phyloP scores from a whole-genome alignment of 2,888 invertebrate genomes.

The Hirtodrosophila cameraria region DNA sequence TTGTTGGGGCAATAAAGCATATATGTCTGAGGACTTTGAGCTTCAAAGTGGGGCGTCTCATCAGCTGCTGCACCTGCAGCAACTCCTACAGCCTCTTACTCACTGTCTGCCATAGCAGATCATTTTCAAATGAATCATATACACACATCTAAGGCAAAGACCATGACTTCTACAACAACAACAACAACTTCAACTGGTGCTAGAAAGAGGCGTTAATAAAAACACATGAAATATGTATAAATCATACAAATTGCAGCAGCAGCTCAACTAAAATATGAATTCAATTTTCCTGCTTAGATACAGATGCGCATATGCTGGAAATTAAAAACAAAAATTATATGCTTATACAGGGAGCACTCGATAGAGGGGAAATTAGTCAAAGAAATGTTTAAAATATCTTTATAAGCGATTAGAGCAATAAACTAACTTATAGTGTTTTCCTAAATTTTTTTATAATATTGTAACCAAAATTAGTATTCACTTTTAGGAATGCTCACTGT shows the following conservation, averaged over 20 bases:
- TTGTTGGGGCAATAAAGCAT: slow-evolving; percentile 42
- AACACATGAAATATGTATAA: slow-evolving; percentile 69
- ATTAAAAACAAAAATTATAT: background rate
- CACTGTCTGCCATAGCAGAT: slow-evolving; percentile 52
- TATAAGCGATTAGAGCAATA: too few species aligned
- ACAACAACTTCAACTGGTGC: slow-evolving; percentile 44
- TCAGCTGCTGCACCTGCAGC: slow-evolving; percentile 45
- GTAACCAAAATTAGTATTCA: too few species aligned
- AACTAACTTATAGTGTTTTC: too few species aligned
- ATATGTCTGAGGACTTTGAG: slow-evolving; percentile 32
- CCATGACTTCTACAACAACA: slow-evolving; percentile 49
- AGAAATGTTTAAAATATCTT: too few species aligned
- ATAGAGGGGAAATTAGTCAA: too few species aligned
- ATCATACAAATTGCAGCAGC: slow-evolving; percentile 55
- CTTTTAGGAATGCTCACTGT: too few species aligned
- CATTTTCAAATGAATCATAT: slow-evolving; percentile 64
- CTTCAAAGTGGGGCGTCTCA: slow-evolving; percentile 44
- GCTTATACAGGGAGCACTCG: too few species aligned
- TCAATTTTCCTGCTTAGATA: slow-evolving; percentile 50
- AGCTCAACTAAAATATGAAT: slow-evolving; percentile 59
- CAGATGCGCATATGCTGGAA: slow-evolving; percentile 27
- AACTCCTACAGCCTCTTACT: slow-evolving; percentile 15
- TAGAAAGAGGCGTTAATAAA: slow-evolving; percentile 74
- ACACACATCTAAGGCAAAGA: slow-evolving; percentile 32
- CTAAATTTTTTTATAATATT: too few species aligned